Percentiles rank a stretch among this genome's conserved stretches.
Evolutionary conservation across 2,113 vertebrate species (phyloP).

Genomic region (Notiomystis cincta): DNA sequence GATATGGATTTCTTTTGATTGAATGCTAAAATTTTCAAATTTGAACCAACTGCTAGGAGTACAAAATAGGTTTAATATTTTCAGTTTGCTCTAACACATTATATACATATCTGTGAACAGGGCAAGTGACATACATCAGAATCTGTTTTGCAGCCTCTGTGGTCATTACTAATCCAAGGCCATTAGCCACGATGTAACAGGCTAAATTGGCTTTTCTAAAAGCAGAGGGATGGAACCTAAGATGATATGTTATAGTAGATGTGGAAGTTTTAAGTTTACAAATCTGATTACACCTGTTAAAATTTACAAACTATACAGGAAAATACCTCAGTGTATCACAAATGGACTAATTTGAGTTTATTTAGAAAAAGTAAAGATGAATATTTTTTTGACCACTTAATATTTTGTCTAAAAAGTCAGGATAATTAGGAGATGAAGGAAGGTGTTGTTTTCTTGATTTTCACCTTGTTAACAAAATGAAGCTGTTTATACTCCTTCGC

Average conservation of each 20-base stretch:
- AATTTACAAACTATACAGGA: neutral
- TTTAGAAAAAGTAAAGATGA: neutral
- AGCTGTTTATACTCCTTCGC: neutral
- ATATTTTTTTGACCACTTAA: neutral
- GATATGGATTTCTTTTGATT: neutral
- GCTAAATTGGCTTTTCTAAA: neutral
- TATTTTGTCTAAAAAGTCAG: neutral
- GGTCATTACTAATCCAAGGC: neutral
- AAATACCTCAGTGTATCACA: neutral
- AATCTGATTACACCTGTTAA: neutral
- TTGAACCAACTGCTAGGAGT: neutral
- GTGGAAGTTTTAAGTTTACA: neutral
- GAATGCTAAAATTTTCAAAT: neutral
- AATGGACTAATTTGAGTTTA: neutral
- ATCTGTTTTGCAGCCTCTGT: neutral
- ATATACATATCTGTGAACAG: neutral
- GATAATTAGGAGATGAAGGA: neutral
- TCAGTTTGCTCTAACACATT: neutral
- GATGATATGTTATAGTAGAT: neutral
- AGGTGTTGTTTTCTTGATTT: neutral
- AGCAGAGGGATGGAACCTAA: neutral
- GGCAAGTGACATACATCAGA: neutral
- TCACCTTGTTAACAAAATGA: neutral
- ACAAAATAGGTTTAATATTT: neutral
- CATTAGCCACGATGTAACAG: neutral